Base-by-base conservation (phyloP, 2,888 invertebrate genomes). In the Notodonta ziczac region DNA sequence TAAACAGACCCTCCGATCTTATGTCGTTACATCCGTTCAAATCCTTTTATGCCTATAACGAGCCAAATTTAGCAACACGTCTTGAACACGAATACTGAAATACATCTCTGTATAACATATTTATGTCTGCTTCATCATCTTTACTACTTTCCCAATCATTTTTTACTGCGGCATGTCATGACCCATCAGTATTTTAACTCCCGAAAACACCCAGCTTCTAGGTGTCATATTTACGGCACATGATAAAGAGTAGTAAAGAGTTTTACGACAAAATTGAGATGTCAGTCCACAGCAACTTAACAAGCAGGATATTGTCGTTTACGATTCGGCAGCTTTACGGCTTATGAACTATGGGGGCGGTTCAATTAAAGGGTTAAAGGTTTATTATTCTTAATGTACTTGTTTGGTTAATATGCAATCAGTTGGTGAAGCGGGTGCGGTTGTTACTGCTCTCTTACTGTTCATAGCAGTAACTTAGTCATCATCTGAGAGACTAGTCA, bases 291-390 rank as follows among this genome's bases (percentile, higher is more conserved):
- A 12, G 56, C 52, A 60, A 57, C 69, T 62, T 70, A 60, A 68
- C 63, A 66, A 58, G 61, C 50, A 53, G 24, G 24, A 62, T 70
- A 72, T 65, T 65, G 72, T 73, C 63, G 67, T 83, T 82, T 78
- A 83, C 63, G 76, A 73, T 77, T 70, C 60, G 12, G 65, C 60
- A 60, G 62, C 67, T 70, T 77, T 70, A 79, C 74, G 63, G 57
- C 68, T 74, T 74, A 74, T 63, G 66, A 53, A 61, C 68, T 63
- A 65, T 76, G 70, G 57, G 69, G 73, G 75, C 66, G 67, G 40
- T 56, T 76, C 69, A 67, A 78, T 79, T 71, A 73, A 69, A 56
- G 67, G 77, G 78, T 78, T 78, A 78, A 61, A 76, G 74, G 76
- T 80, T 79, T 77, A 76, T 73, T 71, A 68, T 67, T 72, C 56